Conservation (phyloP, 2,888 invertebrate genomes). For the Cistogaster globosa region DNA sequence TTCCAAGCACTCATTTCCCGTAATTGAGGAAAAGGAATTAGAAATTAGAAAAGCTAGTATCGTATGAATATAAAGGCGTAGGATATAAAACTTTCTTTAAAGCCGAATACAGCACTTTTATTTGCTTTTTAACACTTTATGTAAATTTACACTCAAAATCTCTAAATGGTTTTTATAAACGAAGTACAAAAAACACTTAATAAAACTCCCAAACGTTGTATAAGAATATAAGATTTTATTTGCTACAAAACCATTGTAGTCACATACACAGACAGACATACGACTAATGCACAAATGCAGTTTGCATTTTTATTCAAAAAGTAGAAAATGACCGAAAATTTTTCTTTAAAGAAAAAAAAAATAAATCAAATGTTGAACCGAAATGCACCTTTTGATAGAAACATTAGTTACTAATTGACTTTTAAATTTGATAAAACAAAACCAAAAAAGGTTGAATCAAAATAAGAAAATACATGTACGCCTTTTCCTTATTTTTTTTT, state of each 20-base stretch:
- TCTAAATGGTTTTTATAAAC: conserved; percentile 39
- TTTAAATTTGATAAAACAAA: conserved; percentile 54
- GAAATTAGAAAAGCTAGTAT: no score
- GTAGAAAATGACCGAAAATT: background rate
- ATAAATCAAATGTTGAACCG: background rate
- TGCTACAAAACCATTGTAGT: conserved; percentile 16
- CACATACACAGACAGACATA: background rate
- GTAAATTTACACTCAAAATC: conserved; percentile 62
- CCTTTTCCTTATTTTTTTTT: no score
- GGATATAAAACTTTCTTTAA: no score
- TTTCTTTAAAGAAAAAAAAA: background rate
- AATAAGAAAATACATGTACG: background rate
- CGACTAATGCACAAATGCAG: background rate
- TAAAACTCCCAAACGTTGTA: conserved; percentile 41
- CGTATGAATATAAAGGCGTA: no score
- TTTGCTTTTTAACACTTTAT: conserved; percentile 46
- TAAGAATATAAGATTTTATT: conserved; percentile 45
- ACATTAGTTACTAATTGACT: conserved; percentile 68
- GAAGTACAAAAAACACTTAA: conserved; percentile 18
- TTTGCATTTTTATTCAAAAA: conserved; percentile 9
- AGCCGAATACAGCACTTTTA: no score
- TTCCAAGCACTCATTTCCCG: no score
- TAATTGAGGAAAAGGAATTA: no score
- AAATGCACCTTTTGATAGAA: conserved; percentile 60
- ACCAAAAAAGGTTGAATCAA: background rate